phyloP scores from a whole-genome alignment of 2,797 vertebrate genomes.

The Lagocephalus sceleratus region DNA sequence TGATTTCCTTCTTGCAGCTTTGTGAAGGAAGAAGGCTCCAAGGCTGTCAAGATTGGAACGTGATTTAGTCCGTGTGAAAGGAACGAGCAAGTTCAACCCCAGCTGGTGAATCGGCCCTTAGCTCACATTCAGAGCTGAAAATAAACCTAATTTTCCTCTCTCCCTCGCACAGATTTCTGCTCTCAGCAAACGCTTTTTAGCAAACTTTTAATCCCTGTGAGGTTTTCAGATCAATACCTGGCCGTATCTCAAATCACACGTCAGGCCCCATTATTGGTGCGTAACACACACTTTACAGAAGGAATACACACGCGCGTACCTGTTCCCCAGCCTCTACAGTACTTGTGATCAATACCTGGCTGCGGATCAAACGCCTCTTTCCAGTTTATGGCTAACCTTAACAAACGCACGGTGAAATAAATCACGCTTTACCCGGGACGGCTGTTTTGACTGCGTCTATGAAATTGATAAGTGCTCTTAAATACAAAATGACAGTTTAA shows the following conservation, averaged over 20 bases:
- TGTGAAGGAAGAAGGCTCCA: conserved; percentile 1
- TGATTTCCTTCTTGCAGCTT: conserved; percentile 2
- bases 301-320: conserved; percentile 33
- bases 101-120: conserved; percentile 9
- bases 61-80: conserved; percentile 17
- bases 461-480: conserved; percentile 70
- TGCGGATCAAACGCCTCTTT: conserved; percentile 70
- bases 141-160: conserved; percentile 4
- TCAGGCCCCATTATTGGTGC: conserved; percentile 58
- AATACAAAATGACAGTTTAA: conserved; percentile 75
- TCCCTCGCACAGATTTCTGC: conserved; percentile 42
- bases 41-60: not conserved
- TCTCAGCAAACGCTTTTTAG: conserved; percentile 59
- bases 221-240: conserved; percentile 70
- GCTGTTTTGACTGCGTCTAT: conserved; percentile 62
- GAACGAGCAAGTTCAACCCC: not conserved
- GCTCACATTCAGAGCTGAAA: not conserved
- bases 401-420: conserved; percentile 57
- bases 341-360: conserved; percentile 75
- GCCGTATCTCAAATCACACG: conserved; percentile 65
- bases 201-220: conserved; percentile 62
- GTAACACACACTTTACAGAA: conserved; percentile 33
- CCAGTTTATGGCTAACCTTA: conserved; percentile 65
- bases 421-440: conserved; percentile 53
- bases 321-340: conserved; percentile 64